Evolutionary conservation across 2,888 invertebrate species (phyloP).

Genomic region (Pammene aurita): DNA sequence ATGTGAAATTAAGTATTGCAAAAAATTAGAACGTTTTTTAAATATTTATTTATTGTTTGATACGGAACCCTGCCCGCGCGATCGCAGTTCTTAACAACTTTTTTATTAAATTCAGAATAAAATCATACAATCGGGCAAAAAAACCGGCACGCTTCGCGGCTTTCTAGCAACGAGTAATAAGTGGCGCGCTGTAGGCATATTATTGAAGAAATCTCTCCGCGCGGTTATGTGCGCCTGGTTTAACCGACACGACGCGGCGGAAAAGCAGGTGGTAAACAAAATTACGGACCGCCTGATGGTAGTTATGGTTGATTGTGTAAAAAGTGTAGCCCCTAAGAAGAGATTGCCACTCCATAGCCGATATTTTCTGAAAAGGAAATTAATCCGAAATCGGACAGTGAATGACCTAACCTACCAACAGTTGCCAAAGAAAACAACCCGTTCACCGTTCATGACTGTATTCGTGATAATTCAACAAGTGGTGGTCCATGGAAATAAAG

Average conservation of each 20-base stretch:
- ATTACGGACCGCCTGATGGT: neutral
- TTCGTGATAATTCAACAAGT: too few relatives aligned
- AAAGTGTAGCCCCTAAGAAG: too few relatives aligned
- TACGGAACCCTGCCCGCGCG: neutral
- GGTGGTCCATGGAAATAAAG: too few relatives aligned
- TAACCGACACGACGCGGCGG: conserved; percentile 43
- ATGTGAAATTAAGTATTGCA: too few relatives aligned
- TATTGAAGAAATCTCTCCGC: conserved; percentile 70
- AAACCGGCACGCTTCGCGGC: conserved; percentile 57
- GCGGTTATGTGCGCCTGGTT: conserved; percentile 50
- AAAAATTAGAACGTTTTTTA: too few relatives aligned
- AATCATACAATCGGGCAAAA: conserved; percentile 43
- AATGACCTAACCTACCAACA: too few relatives aligned
- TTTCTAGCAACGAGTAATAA: conserved; percentile 58
- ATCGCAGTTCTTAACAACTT: conserved; percentile 5
- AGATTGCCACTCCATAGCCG: too few relatives aligned
- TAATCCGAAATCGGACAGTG: too few relatives aligned
- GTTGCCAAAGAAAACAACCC: too few relatives aligned
- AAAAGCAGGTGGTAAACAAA: neutral
- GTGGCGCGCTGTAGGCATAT: conserved; percentile 51
- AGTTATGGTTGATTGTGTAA: neutral
- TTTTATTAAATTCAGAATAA: conserved; percentile 27
- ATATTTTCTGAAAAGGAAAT: too few relatives aligned
- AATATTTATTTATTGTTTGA: too few relatives aligned
- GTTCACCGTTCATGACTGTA: too few relatives aligned